Conservation (phyloP, 2,888 invertebrate genomes). For the Tyria jacobaeae region DNA sequence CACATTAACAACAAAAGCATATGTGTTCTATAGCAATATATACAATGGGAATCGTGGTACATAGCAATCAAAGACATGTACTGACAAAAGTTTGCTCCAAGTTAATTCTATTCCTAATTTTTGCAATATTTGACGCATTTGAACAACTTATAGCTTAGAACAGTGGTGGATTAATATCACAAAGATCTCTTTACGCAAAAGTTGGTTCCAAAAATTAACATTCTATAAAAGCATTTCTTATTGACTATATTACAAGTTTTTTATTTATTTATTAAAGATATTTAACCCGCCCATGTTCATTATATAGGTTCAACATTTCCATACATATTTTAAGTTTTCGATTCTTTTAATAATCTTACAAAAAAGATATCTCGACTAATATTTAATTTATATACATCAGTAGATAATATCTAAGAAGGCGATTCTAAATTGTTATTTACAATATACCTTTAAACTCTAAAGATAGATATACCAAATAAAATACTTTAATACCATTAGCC, state of each 20-base stretch:
- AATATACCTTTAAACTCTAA: constrained; percentile 54
- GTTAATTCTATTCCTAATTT: constrained; percentile 28
- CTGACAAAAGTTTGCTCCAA: constrained; percentile 27
- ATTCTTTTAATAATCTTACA: constrained; percentile 47
- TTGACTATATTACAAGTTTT: constrained; percentile 23
- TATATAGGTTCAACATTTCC: constrained; percentile 33
- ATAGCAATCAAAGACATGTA: constrained; percentile 54
- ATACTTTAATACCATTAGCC: constrained; percentile 35
- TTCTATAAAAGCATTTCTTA: constrained; percentile 37
- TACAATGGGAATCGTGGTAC: constrained; percentile 60
- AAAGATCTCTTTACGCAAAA: constrained; percentile 35
- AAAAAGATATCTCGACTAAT: constrained; percentile 54
- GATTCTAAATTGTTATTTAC: constrained; percentile 73
- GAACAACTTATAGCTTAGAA: constrained; percentile 17
- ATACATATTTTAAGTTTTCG: constrained; percentile 42
- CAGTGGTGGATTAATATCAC: constrained; percentile 25
- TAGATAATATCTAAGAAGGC: constrained; percentile 79
- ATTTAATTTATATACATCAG: constrained; percentile 66
- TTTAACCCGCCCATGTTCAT: constrained; percentile 37
- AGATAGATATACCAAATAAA: constrained; percentile 48
- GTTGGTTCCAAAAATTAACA: constrained; percentile 39
- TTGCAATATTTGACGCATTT: constrained; percentile 16
- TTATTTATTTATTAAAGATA: constrained; percentile 19
- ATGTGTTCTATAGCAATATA: constrained; percentile 62
- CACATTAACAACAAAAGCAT: constrained; percentile 73